Conservation (phyloP, 2,888 invertebrate species). For the Sturmia bella region DNA sequence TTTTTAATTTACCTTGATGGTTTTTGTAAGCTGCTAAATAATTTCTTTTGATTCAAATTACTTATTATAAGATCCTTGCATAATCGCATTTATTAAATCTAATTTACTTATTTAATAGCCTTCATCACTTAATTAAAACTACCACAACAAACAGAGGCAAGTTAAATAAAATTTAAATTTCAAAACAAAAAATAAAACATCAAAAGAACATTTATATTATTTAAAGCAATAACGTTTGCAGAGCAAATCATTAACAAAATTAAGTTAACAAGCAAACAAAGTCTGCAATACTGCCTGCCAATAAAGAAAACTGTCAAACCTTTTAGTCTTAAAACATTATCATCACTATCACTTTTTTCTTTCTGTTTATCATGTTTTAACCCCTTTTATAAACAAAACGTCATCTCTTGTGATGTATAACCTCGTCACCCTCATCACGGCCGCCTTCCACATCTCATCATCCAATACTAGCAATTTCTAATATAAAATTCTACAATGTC, state of each 20-base stretch:
- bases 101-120: slow-evolving; percentile 46
- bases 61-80: slow-evolving; percentile 54
- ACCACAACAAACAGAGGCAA: slow-evolving; percentile 2
- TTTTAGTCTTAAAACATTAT: slow-evolving; percentile 56
- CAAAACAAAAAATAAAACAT: slow-evolving; percentile 30
- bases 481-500: slow-evolving; percentile 58
- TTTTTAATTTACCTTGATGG: not conserved
- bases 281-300: slow-evolving; percentile 35
- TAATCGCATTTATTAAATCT: slow-evolving; percentile 60
- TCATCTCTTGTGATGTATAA: not conserved
- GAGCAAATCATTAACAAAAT: slow-evolving; percentile 65
- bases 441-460: too few species aligned
- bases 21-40: slow-evolving; percentile 38
- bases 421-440: not conserved
- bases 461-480: slow-evolving; percentile 35
- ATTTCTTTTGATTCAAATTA: slow-evolving; percentile 53
- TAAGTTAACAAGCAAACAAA: slow-evolving; percentile 57
- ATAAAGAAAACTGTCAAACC: slow-evolving; percentile 56
- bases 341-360: slow-evolving; percentile 56
- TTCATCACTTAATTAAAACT: slow-evolving; percentile 23
- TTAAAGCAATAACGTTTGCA: slow-evolving; percentile 35
- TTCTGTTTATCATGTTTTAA: slow-evolving; percentile 26
- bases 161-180: not conserved
- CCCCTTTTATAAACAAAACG: slow-evolving; percentile 21
- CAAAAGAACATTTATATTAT: slow-evolving; percentile 59